Base-by-base conservation (phyloP, 1,140 invertebrate species). In the Anastrepha ludens region DNA sequence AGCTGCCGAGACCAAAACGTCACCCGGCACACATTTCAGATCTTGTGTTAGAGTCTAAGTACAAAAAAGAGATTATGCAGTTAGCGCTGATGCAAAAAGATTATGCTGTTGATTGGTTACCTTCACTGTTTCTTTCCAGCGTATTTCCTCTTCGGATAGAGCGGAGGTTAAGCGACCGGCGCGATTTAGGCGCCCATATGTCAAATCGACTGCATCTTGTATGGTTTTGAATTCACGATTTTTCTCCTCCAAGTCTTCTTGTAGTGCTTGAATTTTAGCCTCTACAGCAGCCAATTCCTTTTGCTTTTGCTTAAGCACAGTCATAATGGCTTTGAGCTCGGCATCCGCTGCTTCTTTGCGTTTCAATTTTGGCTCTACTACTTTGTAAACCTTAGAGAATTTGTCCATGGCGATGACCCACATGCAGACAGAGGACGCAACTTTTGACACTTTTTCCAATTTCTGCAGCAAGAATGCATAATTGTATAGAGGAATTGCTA, bases 341-440 rank as follows among this genome's bases (percentile, higher is more conserved):
- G 93, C 94, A 89, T 97, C 96, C 1, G 97, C 97, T 89, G 94
- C 94, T 89, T 96, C 94, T 86, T 97, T 94, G 90, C 95, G 96
- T 88, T 96, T 94, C 88, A 97, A 95, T 93, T 99, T 98, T 0
- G 98, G 96, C 90, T 97, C 97, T 7, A 98, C 97, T 41, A 98
- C 95, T 93, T 96, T 95, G 90, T 96, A 97, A 0, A 97, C 95
- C 93, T 97, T 96, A 0, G 96, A 95, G 92, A 98, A 99, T 89
- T 96, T 96, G 91, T 98, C 96, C 91, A 98, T 97, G 17, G 98
- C 98, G 90, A 96, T 94, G 0, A 97, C 97, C 98, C 98, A 99
- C 91, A 98, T 95, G 89, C 98, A 98, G 92, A 99, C 96, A 6
- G 97, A 98, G 87, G 96, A 97, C 89, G 97, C 98, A 2, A 98